phyloP scores from a whole-genome alignment of 2,888 invertebrate species.

The Polia nebulosa region DNA sequence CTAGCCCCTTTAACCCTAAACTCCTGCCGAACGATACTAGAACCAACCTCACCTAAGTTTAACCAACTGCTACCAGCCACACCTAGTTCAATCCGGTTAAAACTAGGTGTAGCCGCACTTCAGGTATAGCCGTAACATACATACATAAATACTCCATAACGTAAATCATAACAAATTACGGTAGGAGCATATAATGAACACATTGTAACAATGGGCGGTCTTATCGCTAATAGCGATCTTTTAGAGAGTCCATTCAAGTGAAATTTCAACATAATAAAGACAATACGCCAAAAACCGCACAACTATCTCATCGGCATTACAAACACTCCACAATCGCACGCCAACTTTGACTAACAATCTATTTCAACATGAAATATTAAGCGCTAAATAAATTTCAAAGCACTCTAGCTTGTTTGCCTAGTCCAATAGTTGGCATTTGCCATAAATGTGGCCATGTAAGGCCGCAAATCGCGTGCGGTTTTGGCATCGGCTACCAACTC shows the following conservation, averaged over 20 bases:
- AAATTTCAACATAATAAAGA: background rate
- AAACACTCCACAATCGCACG: slow-evolving; percentile 25
- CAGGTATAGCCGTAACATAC: too few species aligned
- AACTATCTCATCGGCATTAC: background rate
- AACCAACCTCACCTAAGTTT: too few species aligned
- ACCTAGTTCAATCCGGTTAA: too few species aligned
- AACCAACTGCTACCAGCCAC: too few species aligned
- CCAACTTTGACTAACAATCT: slow-evolving; percentile 52
- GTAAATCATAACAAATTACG: too few species aligned
- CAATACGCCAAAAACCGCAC: background rate
- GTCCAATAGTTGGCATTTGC: slow-evolving; percentile 64
- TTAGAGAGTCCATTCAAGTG: background rate
- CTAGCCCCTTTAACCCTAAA: too few species aligned
- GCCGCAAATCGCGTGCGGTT: slow-evolving; percentile 69
- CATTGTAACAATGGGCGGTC: too few species aligned
- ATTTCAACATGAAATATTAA: slow-evolving; percentile 58
- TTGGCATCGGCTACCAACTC: slow-evolving; percentile 65
- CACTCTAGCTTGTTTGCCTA: slow-evolving; percentile 58
- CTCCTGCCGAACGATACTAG: too few species aligned
- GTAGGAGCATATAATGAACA: too few species aligned
- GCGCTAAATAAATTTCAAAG: slow-evolving; percentile 65
- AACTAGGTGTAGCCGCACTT: too few species aligned
- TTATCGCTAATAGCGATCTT: too few species aligned
- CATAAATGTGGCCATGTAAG: slow-evolving; percentile 62
- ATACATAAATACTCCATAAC: too few species aligned